These are phyloP conservation scores for Cephalotes varians DNA, from an alignment of 2,888 invertebrate genomes.

Conservation along the genomic window DNA sequence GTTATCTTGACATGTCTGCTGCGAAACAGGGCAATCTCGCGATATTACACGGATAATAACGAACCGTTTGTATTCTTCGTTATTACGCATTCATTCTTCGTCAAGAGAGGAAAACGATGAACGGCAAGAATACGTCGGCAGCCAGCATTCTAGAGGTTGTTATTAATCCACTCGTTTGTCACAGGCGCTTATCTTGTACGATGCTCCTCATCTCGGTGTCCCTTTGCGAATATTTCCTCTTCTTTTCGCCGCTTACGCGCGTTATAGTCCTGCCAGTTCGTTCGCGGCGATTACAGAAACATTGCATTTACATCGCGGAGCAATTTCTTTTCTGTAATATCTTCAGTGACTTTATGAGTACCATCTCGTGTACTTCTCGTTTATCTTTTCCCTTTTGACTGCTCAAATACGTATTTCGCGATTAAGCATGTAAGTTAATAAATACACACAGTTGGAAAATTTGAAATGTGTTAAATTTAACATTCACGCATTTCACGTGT, in stretches of 20 bases:
- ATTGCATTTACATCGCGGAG: conserved; percentile 36
- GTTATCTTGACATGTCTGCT: conserved; percentile 1
- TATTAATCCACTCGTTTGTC: conserved; percentile 80
- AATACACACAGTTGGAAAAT: neutral
- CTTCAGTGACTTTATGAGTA: conserved; percentile 20
- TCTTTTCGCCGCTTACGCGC: conserved; percentile 22
- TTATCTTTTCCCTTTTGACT: neutral
- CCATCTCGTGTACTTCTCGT: neutral
- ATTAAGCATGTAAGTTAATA: neutral
- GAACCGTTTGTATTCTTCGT: conserved; percentile 65
- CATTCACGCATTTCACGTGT: no score
- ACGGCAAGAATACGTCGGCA: conserved; percentile 62
- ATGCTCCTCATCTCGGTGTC: conserved; percentile 59
- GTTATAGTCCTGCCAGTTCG: conserved; percentile 49
- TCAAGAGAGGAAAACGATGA: conserved; percentile 60
- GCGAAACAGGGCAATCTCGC: conserved; percentile 32
- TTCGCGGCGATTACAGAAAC: conserved; percentile 56
- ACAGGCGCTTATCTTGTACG: conserved; percentile 72
- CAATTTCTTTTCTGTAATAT: conserved; percentile 35
- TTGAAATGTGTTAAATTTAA: no score
- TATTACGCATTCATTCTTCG: conserved; percentile 60
- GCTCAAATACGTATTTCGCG: neutral
- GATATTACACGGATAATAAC: conserved; percentile 64
- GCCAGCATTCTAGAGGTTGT: conserved; percentile 66
- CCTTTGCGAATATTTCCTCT: conserved; percentile 45